A percentile compares a stretch with the other conserved stretches of the same genome.
phyloP scores from a whole-genome alignment of 2,888 invertebrate species.

The Opisthograptis luteolata region DNA sequence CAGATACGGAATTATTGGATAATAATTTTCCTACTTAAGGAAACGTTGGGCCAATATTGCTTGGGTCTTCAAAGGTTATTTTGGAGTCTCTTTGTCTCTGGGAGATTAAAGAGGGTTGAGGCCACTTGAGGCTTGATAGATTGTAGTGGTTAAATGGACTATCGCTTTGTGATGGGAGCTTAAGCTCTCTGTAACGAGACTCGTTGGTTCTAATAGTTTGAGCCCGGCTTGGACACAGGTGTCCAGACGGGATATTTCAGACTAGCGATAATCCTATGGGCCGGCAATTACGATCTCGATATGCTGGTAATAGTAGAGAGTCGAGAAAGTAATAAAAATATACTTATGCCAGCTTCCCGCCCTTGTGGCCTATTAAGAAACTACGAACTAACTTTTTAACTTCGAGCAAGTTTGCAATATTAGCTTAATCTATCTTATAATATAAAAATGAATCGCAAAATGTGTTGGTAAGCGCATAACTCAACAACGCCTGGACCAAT shows the following conservation, averaged over 20 bases:
- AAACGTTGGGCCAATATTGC: constrained; percentile 24
- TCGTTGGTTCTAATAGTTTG: constrained; percentile 18
- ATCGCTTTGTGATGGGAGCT: constrained; percentile 16
- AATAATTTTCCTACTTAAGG: constrained; percentile 39
- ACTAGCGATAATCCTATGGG: background rate
- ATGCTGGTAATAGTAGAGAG: too few species aligned
- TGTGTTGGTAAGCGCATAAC: too few species aligned
- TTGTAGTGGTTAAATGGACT: constrained; percentile 22
- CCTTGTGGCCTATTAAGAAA: too few species aligned
- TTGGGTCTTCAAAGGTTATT: constrained; percentile 23
- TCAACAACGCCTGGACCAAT: too few species aligned
- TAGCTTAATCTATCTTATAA: too few species aligned
- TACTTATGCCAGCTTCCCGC: too few species aligned
- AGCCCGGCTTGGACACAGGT: background rate
- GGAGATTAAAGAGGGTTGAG: constrained; percentile 24
- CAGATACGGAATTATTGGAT: constrained; percentile 43
- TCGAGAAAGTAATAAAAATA: too few species aligned
- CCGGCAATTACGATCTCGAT: too few species aligned
- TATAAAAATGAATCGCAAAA: too few species aligned
- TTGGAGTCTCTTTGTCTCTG: constrained; percentile 28
- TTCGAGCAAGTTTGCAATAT: too few species aligned
- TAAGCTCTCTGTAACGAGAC: constrained; percentile 16
- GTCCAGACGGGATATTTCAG: background rate
- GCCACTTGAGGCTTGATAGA: constrained; percentile 24
- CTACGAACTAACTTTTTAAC: too few species aligned